Percentiles rank a stretch among this genome's conserved stretches.
phyloP scores from a whole-genome alignment of 2,113 vertebrate species.

The Phalacrocorax brasilianus region DNA sequence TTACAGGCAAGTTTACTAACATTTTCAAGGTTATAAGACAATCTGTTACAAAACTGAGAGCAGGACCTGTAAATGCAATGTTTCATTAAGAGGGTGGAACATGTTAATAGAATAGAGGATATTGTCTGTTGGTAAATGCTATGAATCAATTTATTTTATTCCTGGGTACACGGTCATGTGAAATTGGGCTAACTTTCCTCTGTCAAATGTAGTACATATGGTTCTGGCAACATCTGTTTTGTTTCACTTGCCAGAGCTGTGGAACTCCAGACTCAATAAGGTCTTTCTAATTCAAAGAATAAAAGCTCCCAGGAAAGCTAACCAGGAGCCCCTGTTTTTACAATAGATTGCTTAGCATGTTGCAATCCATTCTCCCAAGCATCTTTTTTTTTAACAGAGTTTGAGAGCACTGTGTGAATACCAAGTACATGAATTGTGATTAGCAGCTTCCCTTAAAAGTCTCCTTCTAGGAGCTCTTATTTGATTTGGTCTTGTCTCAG shows the following conservation, averaged over 20 bases:
- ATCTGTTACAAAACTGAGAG: background rate
- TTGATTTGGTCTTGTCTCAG: slow-evolving; percentile 35
- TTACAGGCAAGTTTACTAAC: background rate
- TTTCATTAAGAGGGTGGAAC: background rate
- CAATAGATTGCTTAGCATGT: background rate
- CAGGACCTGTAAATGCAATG: background rate
- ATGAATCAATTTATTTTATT: background rate
- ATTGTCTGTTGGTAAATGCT: background rate
- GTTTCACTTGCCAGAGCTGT: background rate
- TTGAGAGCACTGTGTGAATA: background rate
- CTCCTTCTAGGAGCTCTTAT: background rate
- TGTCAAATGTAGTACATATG: background rate
- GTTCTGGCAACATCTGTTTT: background rate
- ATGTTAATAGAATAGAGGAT: background rate
- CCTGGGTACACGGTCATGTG: background rate
- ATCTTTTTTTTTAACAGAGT: background rate
- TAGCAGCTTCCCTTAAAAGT: background rate
- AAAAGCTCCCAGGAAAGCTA: slow-evolving; percentile 9
- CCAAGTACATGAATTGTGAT: background rate
- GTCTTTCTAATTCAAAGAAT: slow-evolving; percentile 21
- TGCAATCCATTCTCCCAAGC: background rate
- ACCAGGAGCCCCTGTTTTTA: background rate
- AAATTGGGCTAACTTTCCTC: background rate
- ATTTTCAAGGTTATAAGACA: background rate
- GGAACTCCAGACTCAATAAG: background rate